Evolutionary conservation across 2,888 invertebrate genomes (phyloP), one percentile per base, ranked within the genome.

Genomic region (Drosophila mimetica): DNA sequence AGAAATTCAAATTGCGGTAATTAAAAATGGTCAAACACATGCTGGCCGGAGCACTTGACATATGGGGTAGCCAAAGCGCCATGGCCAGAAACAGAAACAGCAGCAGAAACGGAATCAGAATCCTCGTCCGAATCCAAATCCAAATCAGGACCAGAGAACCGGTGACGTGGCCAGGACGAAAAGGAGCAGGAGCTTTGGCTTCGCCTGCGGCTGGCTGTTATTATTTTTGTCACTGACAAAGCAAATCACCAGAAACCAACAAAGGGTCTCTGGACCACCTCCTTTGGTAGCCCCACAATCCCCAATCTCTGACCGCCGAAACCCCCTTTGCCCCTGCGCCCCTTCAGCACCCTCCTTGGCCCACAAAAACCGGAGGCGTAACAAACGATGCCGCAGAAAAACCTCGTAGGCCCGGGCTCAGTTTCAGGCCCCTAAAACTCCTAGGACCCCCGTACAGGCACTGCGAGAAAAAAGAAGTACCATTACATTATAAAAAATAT

Each of bases 241-340:
- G 83, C 83, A 84, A 84, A 84, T 84, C 83, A 88, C 86, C 88
- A 86, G 88, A 83, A 85, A 87, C 82, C 86, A 85, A 85, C 88
- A 82, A 82, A 85, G 65, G 75, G 70, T 72, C 79, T 59, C 57
- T 13, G 58, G 37, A 20, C 13, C 32, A 20, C 30, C 50, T 30
- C 34, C 11, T 25, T 25, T 4, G 4, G 14, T 13, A 32, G 18
- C 30, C 18, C 22, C 47, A 13, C 37, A 32, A 25, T 18, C 50
- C 39, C 46, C 14, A 13, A 18, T 32, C 46, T 22, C 46, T 54
- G 54, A 14, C 59, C 54, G 9, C n/a, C 25, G 42, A 14, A 53
- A n/a, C n/a, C 14, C 20, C 14, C 28, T 25, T 22, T 14, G 2
- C n/a, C 36, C 32, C 6, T 25, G 13, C 3, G 13, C 7, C 37